A percentile compares a stretch with the other conserved stretches of the same genome.
phyloP scores from a whole-genome alignment of 1,140 invertebrate species.

The Heliconius hermathena region DNA sequence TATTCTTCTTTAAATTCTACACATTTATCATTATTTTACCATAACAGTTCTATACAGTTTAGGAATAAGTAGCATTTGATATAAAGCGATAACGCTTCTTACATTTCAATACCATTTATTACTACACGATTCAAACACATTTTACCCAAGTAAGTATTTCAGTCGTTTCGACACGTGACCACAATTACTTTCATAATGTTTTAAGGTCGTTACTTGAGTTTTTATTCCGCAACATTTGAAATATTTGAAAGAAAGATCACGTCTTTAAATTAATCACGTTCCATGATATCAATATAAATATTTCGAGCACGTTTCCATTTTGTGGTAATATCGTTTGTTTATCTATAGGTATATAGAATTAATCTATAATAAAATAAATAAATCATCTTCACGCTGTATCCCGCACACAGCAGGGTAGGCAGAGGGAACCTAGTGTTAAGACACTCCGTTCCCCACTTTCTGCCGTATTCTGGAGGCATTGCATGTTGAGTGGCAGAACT shows the following conservation, averaged over 20 bases:
- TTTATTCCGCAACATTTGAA: slow-evolving; percentile 43
- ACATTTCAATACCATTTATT: slow-evolving; percentile 25
- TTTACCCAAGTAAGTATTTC: slow-evolving; percentile 25
- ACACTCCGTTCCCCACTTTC: too few relatives aligned
- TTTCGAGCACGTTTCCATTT: slow-evolving; percentile 44
- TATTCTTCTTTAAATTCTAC: too few relatives aligned
- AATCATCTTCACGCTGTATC: too few relatives aligned
- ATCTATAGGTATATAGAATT: background rate
- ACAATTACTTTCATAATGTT: slow-evolving; percentile 50
- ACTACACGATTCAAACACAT: slow-evolving; percentile 14
- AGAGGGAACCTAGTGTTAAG: too few relatives aligned
- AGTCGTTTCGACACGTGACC: slow-evolving; percentile 43
- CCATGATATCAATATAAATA: slow-evolving; percentile 39
- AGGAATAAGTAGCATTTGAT: too few relatives aligned
- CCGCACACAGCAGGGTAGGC: too few relatives aligned
- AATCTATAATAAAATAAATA: too few relatives aligned
- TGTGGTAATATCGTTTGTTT: background rate
- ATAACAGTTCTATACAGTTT: background rate
- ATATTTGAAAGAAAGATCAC: slow-evolving; percentile 53
- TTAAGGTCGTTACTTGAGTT: slow-evolving; percentile 44
- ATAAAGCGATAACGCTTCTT: background rate
- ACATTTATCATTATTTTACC: background rate
- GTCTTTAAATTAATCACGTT: slow-evolving; percentile 52
- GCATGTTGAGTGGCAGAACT: too few relatives aligned
- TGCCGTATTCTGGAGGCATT: too few relatives aligned